These are phyloP conservation scores for Eidolon helvum DNA, from an alignment of 2,113 vertebrate species.

Conservation along the genomic window DNA sequence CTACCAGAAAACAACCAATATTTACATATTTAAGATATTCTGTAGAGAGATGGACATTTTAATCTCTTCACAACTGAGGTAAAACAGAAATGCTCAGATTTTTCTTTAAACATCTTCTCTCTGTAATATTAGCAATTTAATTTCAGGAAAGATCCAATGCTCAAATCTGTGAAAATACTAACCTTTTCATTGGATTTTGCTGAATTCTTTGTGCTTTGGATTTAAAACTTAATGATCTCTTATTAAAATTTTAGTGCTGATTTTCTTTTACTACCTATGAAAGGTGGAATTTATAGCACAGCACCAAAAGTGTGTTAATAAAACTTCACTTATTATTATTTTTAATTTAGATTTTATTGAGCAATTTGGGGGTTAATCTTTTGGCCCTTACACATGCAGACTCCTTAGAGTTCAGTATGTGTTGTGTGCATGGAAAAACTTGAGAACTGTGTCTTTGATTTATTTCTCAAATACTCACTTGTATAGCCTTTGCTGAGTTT, in stretches of 20 bases:
- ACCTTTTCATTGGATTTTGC: neutral
- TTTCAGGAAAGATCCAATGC: neutral
- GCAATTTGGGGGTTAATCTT: slow-evolving; percentile 18
- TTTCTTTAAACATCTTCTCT: slow-evolving; percentile 1
- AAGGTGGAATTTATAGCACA: neutral
- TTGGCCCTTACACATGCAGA: neutral
- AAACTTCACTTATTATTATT: neutral
- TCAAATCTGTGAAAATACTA: neutral
- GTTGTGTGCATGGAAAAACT: neutral
- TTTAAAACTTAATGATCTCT: slow-evolving; percentile 4
- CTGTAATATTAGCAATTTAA: neutral
- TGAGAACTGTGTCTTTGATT: slow-evolving; percentile 20
- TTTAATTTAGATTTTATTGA: slow-evolving; percentile 11
- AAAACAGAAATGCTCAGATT: slow-evolving; percentile 25
- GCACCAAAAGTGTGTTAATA: neutral
- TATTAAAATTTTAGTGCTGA: neutral
- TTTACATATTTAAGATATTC: neutral
- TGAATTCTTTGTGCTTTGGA: slow-evolving; percentile 11
- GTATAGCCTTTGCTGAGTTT: slow-evolving; percentile 48
- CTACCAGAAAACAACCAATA: neutral
- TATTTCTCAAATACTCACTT: slow-evolving; percentile 54
- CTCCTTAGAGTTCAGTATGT: neutral
- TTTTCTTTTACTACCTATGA: neutral
- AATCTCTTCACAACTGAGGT: neutral
- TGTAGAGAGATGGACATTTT: neutral